Base-by-base conservation (phyloP, 2,797 vertebrate genomes). In the Catostomus latipinnis region DNA sequence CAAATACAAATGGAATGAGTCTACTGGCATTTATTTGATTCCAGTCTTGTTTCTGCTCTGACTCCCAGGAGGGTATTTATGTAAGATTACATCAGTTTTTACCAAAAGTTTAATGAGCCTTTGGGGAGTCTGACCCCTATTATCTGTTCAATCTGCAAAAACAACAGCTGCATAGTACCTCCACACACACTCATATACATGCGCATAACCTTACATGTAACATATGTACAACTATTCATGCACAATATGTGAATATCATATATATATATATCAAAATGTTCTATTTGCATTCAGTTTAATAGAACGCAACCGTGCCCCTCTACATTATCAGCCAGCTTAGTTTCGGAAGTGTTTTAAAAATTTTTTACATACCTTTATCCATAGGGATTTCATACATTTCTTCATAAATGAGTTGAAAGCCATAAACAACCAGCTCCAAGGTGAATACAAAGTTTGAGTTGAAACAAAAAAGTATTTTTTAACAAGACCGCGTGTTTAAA, bases 71-170 rank as follows among this genome's bases (percentile, higher is more conserved):
- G 91, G 88, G 87, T 85, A 86, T 91, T 92, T 93, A 92, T 88
- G 90, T 86, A 89, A 91, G 89, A 93, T 93, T 86, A 91, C 85
- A 93, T 93, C 82, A 88, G 87, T 87, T 89, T 84, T 87, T 88
- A 90, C 90, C 90, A 89, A 91, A 85, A 88, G 87, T 92, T 91
- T 91, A 90, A 91, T 90, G 87, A 91, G 91, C 82, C 91, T 87
- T 82, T 73, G 73, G 89, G 88, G 88, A 92, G 85, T 86, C 86
- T 74, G 78, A 88, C 84, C 86, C 85, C 76, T 88, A 88, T 90
- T 89, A 91, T 92, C 87, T 85, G 82, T 89, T 84, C 83, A 81
- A 92, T 92, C 87, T 84, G 77, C 67, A 78, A 71, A 89, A 85
- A 89, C 81, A 89, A 87, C 89, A 92, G 87, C 90, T 91, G 90